Conservation (phyloP, 30 jellyfish, hydroid and myxozoan genomes). For the Chironex yamaguchii region DNA sequence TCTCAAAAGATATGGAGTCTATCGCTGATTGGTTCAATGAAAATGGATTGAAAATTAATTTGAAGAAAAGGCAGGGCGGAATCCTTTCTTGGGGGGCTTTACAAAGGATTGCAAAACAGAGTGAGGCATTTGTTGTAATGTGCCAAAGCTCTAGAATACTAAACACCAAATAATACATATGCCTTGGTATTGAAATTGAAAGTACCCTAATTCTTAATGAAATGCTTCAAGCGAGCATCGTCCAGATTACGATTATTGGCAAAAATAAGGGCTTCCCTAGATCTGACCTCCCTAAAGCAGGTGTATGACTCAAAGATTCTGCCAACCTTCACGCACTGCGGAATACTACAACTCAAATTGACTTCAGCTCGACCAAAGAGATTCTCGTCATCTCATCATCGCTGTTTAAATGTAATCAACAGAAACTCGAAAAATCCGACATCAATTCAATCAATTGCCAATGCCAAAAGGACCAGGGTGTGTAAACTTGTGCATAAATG, state of each 20-base stretch:
- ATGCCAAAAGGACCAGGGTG: constrained; percentile 9
- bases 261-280: constrained; percentile 14
- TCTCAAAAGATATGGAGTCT: constrained; percentile 55
- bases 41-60: constrained; percentile 44
- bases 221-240: constrained; percentile 48
- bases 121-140: constrained; percentile 33
- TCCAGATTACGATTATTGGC: constrained; percentile 16
- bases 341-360: constrained; percentile 43
- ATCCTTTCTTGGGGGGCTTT: constrained; percentile 26
- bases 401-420: not conserved
- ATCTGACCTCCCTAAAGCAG: constrained; percentile 20
- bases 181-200: constrained; percentile 13
- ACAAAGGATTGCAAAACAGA: constrained; percentile 33
- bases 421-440: not conserved
- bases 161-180: constrained; percentile 23
- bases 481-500: not conserved
- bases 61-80: constrained; percentile 47
- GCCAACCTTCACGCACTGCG: constrained; percentile 43
- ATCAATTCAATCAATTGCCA: not conserved
- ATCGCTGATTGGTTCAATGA: constrained; percentile 43
- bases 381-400: constrained; percentile 30
- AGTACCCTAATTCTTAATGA: constrained; percentile 42
- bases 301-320: constrained; percentile 50
- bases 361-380: no score
- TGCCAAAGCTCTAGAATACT: constrained; percentile 22